Percentiles rank a stretch among this genome's conserved stretches.
Conservation (phyloP, 2,888 invertebrate genomes). For the Athetis lepigone region DNA sequence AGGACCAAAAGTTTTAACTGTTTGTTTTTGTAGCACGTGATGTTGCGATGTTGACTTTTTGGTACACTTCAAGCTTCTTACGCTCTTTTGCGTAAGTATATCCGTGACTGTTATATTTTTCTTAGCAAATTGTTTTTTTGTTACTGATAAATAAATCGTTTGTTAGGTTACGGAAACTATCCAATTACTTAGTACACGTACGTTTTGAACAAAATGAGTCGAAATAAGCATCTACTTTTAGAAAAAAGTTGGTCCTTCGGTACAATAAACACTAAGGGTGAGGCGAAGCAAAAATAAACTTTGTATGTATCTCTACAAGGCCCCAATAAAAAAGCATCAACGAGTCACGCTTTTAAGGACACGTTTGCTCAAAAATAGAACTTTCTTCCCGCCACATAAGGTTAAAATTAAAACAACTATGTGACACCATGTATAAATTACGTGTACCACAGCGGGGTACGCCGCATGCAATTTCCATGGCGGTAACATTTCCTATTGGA, state of each 20-base stretch:
- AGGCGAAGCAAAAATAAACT: constrained; percentile 28
- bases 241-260: constrained; percentile 9
- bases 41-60: constrained; percentile 6
- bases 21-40: constrained; percentile 17
- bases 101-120: not conserved
- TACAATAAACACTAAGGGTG: constrained; percentile 23
- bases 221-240: not conserved
- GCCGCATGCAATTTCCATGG: constrained; percentile 63
- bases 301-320: constrained; percentile 13
- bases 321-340: constrained; percentile 31
- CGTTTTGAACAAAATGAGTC: not conserved
- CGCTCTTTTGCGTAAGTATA: not conserved
- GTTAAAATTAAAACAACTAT: constrained; percentile 6
- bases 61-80: not conserved
- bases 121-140: not conserved
- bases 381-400: not conserved
- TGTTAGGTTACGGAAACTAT: not conserved
- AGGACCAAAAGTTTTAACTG: not conserved
- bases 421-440: constrained; percentile 28
- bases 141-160: not conserved
- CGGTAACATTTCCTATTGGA: constrained; percentile 52
- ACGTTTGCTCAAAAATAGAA: constrained; percentile 18
- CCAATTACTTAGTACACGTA: not conserved
- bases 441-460: constrained; percentile 29
- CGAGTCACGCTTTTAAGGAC: constrained; percentile 18